phyloP scores from a whole-genome alignment of 2,888 invertebrate species.

The Amphipyra tragopoginis region DNA sequence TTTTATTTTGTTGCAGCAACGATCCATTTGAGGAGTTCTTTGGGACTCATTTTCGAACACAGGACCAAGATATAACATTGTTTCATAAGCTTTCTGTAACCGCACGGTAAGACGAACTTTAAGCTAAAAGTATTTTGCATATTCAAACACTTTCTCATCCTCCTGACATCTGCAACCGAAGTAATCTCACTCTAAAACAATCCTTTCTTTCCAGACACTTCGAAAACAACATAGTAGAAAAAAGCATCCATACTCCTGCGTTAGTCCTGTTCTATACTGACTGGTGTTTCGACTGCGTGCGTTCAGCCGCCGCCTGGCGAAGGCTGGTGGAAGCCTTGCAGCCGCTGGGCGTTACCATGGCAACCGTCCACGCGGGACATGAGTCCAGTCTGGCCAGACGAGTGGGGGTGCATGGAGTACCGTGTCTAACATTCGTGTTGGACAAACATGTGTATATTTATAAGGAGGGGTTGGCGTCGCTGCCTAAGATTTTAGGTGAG shows the following conservation, averaged over 20 bases:
- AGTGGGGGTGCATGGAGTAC: slow-evolving; percentile 95
- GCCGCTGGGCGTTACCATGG: slow-evolving; percentile 95
- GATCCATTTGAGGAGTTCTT: slow-evolving; percentile 96
- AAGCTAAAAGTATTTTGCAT: too few relatives aligned
- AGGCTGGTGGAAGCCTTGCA: slow-evolving; percentile 96
- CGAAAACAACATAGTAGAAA: slow-evolving; percentile 95
- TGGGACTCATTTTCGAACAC: slow-evolving; percentile 94
- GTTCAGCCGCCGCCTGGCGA: slow-evolving; percentile 96
- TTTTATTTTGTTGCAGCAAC: slow-evolving; percentile 81
- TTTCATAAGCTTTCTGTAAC: slow-evolving; percentile 96
- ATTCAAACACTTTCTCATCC: too few relatives aligned
- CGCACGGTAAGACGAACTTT: slow-evolving; percentile 91
- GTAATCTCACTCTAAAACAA: too few relatives aligned
- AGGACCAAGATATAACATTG: slow-evolving; percentile 95
- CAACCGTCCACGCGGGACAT: slow-evolving; percentile 94
- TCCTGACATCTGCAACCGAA: too few relatives aligned
- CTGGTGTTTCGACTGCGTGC: slow-evolving; percentile 98
- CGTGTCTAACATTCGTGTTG: slow-evolving; percentile 94
- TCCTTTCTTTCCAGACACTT: slow-evolving; percentile 92
- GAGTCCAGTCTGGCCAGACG: slow-evolving; percentile 94
- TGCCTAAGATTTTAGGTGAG: slow-evolving; percentile 95
- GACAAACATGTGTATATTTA: slow-evolving; percentile 96
- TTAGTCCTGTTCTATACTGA: slow-evolving; percentile 97
- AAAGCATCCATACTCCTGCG: slow-evolving; percentile 95
- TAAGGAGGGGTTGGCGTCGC: slow-evolving; percentile 94